Evolutionary conservation across 2,888 invertebrate species (phyloP).

Genomic region (Mesodorylaimus sp.): DNA sequence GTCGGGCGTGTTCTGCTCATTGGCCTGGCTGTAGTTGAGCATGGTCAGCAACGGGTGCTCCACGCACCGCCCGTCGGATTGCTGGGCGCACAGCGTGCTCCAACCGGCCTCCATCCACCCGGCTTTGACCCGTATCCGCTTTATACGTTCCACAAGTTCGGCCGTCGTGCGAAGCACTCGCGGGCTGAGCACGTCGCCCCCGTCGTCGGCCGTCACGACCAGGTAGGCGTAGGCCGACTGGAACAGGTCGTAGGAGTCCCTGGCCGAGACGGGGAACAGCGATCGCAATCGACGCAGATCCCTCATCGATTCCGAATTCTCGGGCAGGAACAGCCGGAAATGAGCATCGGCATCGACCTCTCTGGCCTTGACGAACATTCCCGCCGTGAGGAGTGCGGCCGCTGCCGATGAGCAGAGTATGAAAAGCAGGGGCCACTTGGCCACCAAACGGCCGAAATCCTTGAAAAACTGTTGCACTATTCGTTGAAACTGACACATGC

Average conservation of each 20-base stretch:
- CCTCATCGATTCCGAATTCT: constrained; percentile 20
- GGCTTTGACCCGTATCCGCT: too few relatives aligned
- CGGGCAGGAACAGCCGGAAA: constrained; percentile 28
- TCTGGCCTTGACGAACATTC: neutral
- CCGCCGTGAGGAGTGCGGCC: neutral
- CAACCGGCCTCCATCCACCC: too few relatives aligned
- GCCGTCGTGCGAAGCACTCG: too few relatives aligned
- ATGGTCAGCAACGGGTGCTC: constrained; percentile 2
- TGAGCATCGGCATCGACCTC: constrained; percentile 10
- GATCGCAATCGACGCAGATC: constrained; percentile 14
- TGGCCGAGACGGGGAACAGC: too few relatives aligned
- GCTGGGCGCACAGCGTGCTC: too few relatives aligned
- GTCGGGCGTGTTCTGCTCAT: neutral
- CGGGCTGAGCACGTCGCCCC: too few relatives aligned
- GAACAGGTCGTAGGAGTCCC: too few relatives aligned
- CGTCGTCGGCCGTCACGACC: too few relatives aligned
- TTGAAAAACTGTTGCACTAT: constrained; percentile 10
- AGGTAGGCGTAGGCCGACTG: too few relatives aligned
- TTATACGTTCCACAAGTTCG: too few relatives aligned
- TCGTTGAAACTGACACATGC: constrained; percentile 11
- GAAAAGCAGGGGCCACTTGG: constrained; percentile 24
- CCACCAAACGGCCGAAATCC: constrained; percentile 19
- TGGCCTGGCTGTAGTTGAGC: neutral
- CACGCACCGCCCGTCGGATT: constrained; percentile 14
- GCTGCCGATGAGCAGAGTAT: constrained; percentile 21